Conservation (phyloP, 30 jellyfish, hydroid and myxozoan genomes). For the Aurelia coerulea region DNA sequence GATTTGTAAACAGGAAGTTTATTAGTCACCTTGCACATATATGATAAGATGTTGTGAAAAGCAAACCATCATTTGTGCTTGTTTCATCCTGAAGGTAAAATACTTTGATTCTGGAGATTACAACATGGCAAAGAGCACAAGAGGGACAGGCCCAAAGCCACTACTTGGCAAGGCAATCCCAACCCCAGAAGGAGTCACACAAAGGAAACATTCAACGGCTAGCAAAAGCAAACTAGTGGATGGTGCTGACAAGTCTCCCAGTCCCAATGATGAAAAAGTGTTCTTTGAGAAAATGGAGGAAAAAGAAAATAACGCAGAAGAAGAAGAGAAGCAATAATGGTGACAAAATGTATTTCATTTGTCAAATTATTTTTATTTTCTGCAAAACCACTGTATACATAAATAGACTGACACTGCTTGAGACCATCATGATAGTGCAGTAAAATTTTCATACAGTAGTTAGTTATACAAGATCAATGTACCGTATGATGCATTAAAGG, state of each 20-base stretch:
- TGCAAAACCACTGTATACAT: no score
- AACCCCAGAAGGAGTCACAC: conserved; percentile 92
- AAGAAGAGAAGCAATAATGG: conserved; percentile 14
- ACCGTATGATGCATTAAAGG: no score
- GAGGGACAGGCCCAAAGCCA: conserved; percentile 75
- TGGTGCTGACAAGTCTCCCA: conserved; percentile 59
- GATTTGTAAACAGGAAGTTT: no score
- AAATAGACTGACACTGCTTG: no score
- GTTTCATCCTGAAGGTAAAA: conserved; percentile 58
- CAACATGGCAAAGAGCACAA: conserved; percentile 88
- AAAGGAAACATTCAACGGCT: conserved; percentile 84
- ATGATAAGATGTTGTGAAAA: no score
- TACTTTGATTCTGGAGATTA: conserved; percentile 97
- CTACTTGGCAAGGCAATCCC: conserved; percentile 95
- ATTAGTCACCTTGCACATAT: no score
- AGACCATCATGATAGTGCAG: no score
- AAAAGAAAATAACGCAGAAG: conserved; percentile 26
- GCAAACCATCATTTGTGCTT: no score
- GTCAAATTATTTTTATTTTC: no score
- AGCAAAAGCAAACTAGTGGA: conserved; percentile 83
- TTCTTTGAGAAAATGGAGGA: conserved; percentile 14
- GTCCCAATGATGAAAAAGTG: conserved; percentile 53
- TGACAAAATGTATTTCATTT: no score
- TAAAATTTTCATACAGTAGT: no score
- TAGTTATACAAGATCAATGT: no score